Percentiles rank a stretch among this genome's conserved stretches.
These are phyloP conservation scores for Zaprionus lineosus DNA, from an alignment of 2,888 invertebrate species.

Conservation along the genomic window DNA sequence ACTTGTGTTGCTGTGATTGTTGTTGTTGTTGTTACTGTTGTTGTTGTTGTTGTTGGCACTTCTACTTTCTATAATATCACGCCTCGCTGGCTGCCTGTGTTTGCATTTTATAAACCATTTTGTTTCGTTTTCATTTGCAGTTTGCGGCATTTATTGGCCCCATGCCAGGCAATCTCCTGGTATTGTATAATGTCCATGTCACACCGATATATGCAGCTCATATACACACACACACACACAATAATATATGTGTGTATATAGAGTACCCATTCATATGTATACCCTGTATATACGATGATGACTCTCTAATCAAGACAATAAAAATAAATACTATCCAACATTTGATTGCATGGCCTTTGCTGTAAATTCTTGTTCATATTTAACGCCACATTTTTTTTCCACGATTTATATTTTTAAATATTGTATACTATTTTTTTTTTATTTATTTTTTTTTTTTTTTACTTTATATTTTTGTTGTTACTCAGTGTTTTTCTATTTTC, in stretches of 20 bases:
- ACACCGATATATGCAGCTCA: too few relatives aligned
- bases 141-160: constrained; percentile 64
- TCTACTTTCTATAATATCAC: constrained; percentile 52
- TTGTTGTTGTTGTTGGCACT: constrained; percentile 42
- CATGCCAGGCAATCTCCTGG: constrained; percentile 66
- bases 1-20: constrained; percentile 21
- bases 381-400: constrained; percentile 27
- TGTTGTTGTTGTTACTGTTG: constrained; percentile 13
- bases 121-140: constrained; percentile 59
- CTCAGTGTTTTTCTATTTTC: constrained; percentile 19
- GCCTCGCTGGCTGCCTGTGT: constrained; percentile 18
- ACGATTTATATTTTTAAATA: constrained; percentile 10
- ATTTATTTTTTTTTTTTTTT: neutral
- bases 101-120: constrained; percentile 32
- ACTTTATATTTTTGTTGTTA: neutral
- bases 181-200: constrained; percentile 70
- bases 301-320: constrained; percentile 72
- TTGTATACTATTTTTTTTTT: constrained; percentile 14
- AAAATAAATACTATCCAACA: constrained; percentile 61
- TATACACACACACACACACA: neutral
- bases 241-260: constrained; percentile 7
- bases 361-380: constrained; percentile 40
- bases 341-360: constrained; percentile 40
- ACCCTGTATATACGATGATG: constrained; percentile 23
- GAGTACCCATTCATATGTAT: constrained; percentile 6